phyloP scores from a whole-genome alignment of 2,797 vertebrate genomes.

The Vultur gryphus region DNA sequence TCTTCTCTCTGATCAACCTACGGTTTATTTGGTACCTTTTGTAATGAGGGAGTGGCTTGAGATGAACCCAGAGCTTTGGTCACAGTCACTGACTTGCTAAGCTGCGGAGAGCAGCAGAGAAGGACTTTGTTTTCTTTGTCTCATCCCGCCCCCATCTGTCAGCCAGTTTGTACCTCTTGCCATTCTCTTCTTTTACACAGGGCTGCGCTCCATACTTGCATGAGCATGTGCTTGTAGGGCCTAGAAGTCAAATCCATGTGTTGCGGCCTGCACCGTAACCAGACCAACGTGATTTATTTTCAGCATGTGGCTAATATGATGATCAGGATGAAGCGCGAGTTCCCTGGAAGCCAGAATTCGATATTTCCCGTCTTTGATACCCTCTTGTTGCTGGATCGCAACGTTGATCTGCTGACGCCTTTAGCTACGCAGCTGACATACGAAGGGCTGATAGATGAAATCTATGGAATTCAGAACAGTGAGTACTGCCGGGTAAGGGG shows the following conservation, averaged over 20 bases:
- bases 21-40: background rate
- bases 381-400: constrained; percentile 91
- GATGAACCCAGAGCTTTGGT: background rate
- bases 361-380: constrained; percentile 95
- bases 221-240: rapidly evolving
- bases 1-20: background rate
- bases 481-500: background rate
- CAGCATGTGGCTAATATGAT: constrained; percentile 99
- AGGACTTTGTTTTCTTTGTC: background rate
- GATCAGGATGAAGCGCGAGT: constrained; percentile 97
- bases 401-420: constrained; percentile 91
- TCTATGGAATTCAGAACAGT: constrained; percentile 96
- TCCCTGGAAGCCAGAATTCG: constrained; percentile 91
- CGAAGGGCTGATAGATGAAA: constrained; percentile 96
- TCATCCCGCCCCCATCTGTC: background rate
- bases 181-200: background rate
- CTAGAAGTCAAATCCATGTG: background rate
- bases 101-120: background rate
- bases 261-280: background rate
- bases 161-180: background rate
- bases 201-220: background rate
- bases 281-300: background rate
- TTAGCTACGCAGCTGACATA: constrained; percentile 95
- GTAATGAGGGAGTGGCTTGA: background rate
- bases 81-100: background rate